Conservation (phyloP, 2,888 invertebrate species). For the Drosophila macrospina region DNA sequence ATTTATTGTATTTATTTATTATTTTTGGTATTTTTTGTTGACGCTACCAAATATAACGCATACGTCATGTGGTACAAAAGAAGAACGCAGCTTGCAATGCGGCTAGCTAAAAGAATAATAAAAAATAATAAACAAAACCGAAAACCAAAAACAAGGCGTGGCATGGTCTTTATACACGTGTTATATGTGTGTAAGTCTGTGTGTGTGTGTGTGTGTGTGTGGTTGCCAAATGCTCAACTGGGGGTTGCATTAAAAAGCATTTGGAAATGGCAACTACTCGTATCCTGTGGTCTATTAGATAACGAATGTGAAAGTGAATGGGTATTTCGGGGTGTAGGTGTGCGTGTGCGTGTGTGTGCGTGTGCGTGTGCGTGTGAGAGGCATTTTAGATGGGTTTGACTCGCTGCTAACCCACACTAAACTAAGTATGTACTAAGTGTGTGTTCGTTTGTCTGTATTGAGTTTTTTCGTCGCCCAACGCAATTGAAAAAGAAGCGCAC, state of each 20-base stretch:
- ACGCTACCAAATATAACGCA: slow-evolving; percentile 69
- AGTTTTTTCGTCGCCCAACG: slow-evolving; percentile 41
- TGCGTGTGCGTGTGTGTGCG: slow-evolving; percentile 19
- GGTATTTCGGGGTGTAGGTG: slow-evolving; percentile 6
- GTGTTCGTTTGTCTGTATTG: slow-evolving; percentile 22
- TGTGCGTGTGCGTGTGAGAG: slow-evolving; percentile 1
- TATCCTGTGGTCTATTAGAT: slow-evolving; percentile 37
- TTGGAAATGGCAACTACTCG: slow-evolving; percentile 51
- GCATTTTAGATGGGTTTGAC: slow-evolving; percentile 23
- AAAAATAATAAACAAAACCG: slow-evolving; percentile 40
- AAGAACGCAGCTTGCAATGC: slow-evolving; percentile 77
- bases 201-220: slow-evolving; percentile 12
- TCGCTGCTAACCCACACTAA: slow-evolving; percentile 29
- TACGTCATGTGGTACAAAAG: slow-evolving; percentile 74
- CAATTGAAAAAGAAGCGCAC: slow-evolving; percentile 73
- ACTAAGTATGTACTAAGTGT: slow-evolving; percentile 22
- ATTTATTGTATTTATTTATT: too few relatives aligned
- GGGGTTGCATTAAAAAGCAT: slow-evolving; percentile 47
- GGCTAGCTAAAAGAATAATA: slow-evolving; percentile 66
- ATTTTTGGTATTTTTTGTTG: slow-evolving; percentile 21
- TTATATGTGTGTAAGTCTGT: slow-evolving; percentile 12
- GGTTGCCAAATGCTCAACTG: slow-evolving; percentile 37
- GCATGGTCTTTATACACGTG: slow-evolving; percentile 57
- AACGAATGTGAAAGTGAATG: slow-evolving; percentile 14
- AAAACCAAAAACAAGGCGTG: slow-evolving; percentile 53